These are phyloP conservation scores for Microcebus jonahi DNA, from an alignment of 2,113 vertebrate species.

Conservation along the genomic window DNA sequence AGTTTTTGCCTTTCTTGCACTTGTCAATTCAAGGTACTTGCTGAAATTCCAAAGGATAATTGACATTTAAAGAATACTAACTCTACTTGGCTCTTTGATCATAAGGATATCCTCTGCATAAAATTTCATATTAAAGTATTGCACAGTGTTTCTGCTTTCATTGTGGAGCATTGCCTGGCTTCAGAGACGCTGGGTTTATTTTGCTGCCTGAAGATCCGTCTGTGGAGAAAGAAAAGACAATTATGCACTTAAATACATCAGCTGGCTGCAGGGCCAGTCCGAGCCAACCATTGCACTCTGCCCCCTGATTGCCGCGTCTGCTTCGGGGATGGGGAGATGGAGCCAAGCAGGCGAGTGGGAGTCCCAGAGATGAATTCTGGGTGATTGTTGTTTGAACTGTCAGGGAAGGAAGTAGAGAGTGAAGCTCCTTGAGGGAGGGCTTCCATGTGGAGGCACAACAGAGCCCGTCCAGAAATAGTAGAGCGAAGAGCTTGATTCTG, in stretches of 20 bases:
- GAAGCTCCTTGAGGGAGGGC: neutral
- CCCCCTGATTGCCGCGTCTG: neutral
- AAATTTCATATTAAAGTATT: neutral
- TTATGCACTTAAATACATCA: neutral
- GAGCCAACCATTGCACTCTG: neutral
- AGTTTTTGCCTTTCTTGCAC: neutral
- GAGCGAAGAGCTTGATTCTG: neutral
- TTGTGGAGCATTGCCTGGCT: neutral
- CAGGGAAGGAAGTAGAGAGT: neutral
- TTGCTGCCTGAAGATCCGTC: constrained; percentile 41
- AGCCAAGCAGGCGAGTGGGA: neutral
- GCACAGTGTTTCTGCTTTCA: neutral
- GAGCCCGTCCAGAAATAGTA: neutral
- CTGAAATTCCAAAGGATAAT: neutral
- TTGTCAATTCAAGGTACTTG: neutral
- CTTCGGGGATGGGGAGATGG: neutral
- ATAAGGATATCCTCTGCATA: neutral
- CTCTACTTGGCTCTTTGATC: constrained; percentile 35
- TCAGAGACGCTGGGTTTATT: constrained; percentile 11
- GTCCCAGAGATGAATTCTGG: neutral
- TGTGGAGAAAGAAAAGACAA: constrained; percentile 41
- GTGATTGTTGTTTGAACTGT: neutral
- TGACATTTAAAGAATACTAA: constrained; percentile 9
- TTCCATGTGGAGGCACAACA: neutral
- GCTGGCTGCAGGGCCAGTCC: neutral